phyloP scores from a whole-genome alignment of 2,888 invertebrate species.

The Plebejus anna region DNA sequence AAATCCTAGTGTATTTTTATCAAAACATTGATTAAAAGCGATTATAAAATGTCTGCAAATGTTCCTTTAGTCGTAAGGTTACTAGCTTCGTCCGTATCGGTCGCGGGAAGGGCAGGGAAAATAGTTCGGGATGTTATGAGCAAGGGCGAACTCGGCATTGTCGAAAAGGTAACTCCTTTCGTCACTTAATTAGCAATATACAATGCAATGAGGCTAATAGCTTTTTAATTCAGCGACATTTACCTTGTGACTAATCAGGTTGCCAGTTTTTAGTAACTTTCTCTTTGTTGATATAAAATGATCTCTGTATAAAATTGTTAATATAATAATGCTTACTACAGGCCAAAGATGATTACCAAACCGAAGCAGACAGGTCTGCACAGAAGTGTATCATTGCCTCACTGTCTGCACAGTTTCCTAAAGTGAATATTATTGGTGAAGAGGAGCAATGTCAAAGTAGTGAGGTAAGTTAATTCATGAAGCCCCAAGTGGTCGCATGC shows the following conservation, averaged over 20 bases:
- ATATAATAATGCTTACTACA: conserved; percentile 45
- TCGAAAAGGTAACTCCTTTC: conserved; percentile 86
- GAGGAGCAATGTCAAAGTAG: conserved; percentile 79
- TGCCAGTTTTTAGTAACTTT: neutral
- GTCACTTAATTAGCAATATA: conserved; percentile 4
- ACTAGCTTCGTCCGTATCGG: conserved; percentile 88
- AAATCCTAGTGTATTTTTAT: neutral
- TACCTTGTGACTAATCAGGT: neutral
- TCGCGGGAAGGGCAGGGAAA: conserved; percentile 90
- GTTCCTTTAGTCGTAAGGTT: conserved; percentile 84
- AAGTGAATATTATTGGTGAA: conserved; percentile 92
- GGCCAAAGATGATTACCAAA: conserved; percentile 97
- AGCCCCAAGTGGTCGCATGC: no score
- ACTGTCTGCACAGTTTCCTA: conserved; percentile 90
- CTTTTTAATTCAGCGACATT: neutral
- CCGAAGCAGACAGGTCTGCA: conserved; percentile 97
- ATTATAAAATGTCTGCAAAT: conserved; percentile 61
- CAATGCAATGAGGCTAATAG: conserved; percentile 19
- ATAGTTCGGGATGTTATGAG: conserved; percentile 95
- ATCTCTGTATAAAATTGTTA: neutral
- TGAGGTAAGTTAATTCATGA: conserved; percentile 61
- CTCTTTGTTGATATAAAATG: neutral
- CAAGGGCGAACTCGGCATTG: conserved; percentile 93
- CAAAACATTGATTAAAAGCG: neutral
- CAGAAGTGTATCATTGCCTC: conserved; percentile 96